Evolutionary conservation across 2,113 vertebrate genomes (phyloP), one percentile per base, ranked within the genome.

Genomic region (Ctenomys sociabilis): DNA sequence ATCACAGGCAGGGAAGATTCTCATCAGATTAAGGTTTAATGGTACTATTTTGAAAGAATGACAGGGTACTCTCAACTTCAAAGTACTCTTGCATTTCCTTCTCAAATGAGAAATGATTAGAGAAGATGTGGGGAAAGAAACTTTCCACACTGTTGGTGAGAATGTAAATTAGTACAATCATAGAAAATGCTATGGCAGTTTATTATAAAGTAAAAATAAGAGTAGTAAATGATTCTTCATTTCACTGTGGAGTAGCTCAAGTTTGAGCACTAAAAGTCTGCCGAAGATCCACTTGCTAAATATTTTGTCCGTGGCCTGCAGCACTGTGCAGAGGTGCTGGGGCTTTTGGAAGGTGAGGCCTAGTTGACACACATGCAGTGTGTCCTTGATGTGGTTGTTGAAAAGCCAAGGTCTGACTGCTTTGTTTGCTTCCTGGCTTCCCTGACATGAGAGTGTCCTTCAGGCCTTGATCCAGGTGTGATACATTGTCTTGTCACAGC

Each of bases 401-500:
- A 10, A 19, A 21, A 80, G 3, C 11, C 28, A 32, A 2, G 59
- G 0, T 30, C 17, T 49, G 45, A 9, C 40, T 49, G 54, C 40
- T 66, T 17, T 7, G 5, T 45, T 63, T 40, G 11, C 10, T 49
- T 40, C 5, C 28, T 22, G 37, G 40, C 40, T 49, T 2, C 17
- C 61, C 13, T 24, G 30, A 32, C 5, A 19, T 12, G 1, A 49
- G 5, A 22, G 9, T 10, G 66, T 45, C 19, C 16, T 84, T 43
- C 7, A 30, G n/a, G 12, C 2, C 0, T 0, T 22, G 2, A 5
- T 22, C 43, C 40, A 22, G 40, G 4, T 30, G 61, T 66, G 28
- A 45, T 32, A 2, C 40, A 77, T 61, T 35, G 5, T 45, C 37
- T 40, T 63, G 24, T 28, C 61, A 49, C 2, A 66, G 9, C 40